phyloP scores from a whole-genome alignment of 92 coral and sea anemone genomes.

The Heteractis magnifica region DNA sequence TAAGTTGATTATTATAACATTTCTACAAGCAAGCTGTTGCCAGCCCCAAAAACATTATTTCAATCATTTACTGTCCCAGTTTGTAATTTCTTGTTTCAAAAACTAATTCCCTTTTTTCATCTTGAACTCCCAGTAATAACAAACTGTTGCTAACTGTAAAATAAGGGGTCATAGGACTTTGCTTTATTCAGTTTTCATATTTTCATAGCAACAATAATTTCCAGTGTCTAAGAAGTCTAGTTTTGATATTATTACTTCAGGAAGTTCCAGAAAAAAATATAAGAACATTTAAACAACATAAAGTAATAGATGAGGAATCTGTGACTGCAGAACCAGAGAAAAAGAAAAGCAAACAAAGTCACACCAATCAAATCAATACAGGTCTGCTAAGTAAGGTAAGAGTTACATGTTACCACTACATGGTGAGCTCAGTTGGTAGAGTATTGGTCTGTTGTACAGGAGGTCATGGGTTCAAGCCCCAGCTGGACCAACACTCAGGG shows the following conservation, averaged over 20 bases:
- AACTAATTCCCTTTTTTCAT: too few species aligned
- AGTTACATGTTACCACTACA: not conserved
- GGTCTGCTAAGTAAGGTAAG: constrained; percentile 74
- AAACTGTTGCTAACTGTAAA: too few species aligned
- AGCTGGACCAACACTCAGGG: too few species aligned
- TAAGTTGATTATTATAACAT: too few species aligned
- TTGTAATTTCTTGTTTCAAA: too few species aligned
- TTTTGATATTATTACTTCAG: constrained; percentile 9
- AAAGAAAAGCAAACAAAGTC: constrained; percentile 21
- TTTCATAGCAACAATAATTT: not conserved
- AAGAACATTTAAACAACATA: constrained; percentile 73
- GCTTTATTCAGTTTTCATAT: not conserved
- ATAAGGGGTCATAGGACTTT: not conserved
- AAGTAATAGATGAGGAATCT: constrained; percentile 31
- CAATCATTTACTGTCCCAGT: too few species aligned
- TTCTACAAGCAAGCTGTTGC: too few species aligned
- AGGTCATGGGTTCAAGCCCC: too few species aligned
- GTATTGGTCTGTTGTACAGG: too few species aligned
- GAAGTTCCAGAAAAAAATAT: constrained; percentile 59
- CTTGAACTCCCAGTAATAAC: too few species aligned
- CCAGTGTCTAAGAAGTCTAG: not conserved
- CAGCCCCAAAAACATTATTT: too few species aligned
- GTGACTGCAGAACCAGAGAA: constrained; percentile 24
- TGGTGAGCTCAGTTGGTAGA: too few species aligned
- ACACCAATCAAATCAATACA: constrained; percentile 49